Conservation (phyloP, 1,140 invertebrate genomes). For the Drosophila carrolli region DNA sequence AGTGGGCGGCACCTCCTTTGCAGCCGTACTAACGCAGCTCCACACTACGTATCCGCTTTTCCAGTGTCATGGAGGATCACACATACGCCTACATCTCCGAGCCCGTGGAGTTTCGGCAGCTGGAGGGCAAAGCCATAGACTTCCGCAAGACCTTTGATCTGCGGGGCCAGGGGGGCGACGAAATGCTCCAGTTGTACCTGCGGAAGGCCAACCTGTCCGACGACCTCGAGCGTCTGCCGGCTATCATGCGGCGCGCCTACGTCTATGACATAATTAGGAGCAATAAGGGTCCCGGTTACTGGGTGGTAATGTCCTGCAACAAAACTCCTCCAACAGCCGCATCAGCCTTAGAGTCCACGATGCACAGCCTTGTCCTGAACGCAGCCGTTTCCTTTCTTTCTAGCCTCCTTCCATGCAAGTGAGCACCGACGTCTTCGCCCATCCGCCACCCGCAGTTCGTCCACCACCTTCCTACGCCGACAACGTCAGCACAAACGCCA, state of each 20-base stretch:
- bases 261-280: conserved; percentile 81
- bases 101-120: conserved; percentile 75
- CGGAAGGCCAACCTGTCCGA: conserved; percentile 69
- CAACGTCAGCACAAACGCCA: conserved; percentile 31
- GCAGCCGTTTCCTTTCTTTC: conserved; percentile 32
- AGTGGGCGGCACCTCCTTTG: conserved; percentile 21
- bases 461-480: conserved; percentile 56
- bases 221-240: conserved; percentile 62
- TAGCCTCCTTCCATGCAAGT: conserved; percentile 74
- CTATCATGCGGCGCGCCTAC: conserved; percentile 70
- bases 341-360: neutral
- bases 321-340: neutral
- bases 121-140: conserved; percentile 65
- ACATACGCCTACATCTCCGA: conserved; percentile 70
- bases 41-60: conserved; percentile 62
- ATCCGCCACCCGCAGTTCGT: conserved; percentile 63
- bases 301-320: conserved; percentile 68
- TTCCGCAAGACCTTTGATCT: conserved; percentile 80
- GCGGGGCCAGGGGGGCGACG: conserved; percentile 69
- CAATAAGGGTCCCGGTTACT: conserved; percentile 75
- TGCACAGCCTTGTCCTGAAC: conserved; percentile 11
- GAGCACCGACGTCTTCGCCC: conserved; percentile 60
- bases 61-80: conserved; percentile 55
- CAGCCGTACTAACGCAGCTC: conserved; percentile 55
- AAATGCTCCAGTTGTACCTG: conserved; percentile 75